These are phyloP conservation scores for Pseudopleuronectes americanus DNA, from an alignment of 2,797 vertebrate species.

Conservation along the genomic window DNA sequence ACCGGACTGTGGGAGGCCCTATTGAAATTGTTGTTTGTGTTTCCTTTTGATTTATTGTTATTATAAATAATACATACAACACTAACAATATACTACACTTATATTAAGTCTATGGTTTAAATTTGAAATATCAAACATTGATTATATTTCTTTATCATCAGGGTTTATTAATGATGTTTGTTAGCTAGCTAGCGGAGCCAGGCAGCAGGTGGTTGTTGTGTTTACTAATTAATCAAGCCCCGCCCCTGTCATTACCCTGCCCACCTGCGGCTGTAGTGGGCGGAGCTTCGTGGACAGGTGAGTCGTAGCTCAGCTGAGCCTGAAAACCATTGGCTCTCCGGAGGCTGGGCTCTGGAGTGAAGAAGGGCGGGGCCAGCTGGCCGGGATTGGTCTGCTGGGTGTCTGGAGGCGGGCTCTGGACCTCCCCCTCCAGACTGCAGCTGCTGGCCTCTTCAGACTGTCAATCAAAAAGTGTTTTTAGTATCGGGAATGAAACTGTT, in stretches of 20 bases:
- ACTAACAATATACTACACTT: too few species aligned
- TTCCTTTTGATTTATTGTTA: too few species aligned
- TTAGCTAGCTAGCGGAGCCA: too few species aligned
- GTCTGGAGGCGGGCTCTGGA: constrained; percentile 68
- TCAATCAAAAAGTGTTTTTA: not conserved
- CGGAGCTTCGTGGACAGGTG: constrained; percentile 75
- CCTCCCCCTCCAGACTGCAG: constrained; percentile 76
- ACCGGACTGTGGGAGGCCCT: too few species aligned
- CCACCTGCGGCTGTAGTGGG: constrained; percentile 74
- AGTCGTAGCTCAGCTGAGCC: constrained; percentile 80
- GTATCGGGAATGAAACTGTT: not conserved
- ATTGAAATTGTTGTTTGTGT: too few species aligned
- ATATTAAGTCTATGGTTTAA: too few species aligned
- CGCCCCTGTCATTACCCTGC: not conserved
- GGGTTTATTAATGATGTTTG: too few species aligned
- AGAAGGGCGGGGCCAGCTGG: constrained; percentile 62
- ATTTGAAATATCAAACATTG: too few species aligned
- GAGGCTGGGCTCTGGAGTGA: constrained; percentile 84
- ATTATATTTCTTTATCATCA: too few species aligned
- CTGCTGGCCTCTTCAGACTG: constrained; percentile 75
- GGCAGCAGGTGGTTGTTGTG: too few species aligned
- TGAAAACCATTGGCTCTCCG: constrained; percentile 81
- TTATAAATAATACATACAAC: too few species aligned
- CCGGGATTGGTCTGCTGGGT: constrained; percentile 65
- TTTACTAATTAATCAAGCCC: not conserved